Conservation (phyloP, 2,888 invertebrate genomes). For the Allacma fusca region DNA sequence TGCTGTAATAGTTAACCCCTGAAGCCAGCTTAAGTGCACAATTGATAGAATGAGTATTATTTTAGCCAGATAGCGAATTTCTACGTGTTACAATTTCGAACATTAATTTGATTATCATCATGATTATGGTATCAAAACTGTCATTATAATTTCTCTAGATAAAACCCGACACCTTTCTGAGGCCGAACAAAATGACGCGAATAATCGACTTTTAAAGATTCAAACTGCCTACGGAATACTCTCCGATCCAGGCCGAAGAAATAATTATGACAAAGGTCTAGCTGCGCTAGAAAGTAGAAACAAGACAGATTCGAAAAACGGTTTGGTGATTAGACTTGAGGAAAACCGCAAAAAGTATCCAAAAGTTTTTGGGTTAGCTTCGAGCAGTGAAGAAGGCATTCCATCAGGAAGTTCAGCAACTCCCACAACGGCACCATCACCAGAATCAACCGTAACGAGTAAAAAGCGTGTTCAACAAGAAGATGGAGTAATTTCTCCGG, state of each 20-base stretch:
- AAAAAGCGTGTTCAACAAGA: too few relatives aligned
- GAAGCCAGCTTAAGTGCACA: too few relatives aligned
- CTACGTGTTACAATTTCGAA: too few relatives aligned
- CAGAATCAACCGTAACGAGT: neutral
- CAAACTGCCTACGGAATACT: neutral
- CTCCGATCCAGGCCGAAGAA: neutral
- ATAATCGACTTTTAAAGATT: neutral
- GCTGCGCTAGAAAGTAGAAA: neutral
- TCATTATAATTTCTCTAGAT: neutral
- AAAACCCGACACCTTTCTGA: neutral
- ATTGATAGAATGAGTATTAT: too few relatives aligned
- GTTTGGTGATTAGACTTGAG: neutral
- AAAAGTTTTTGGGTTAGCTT: neutral
- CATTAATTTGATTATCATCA: too few relatives aligned
- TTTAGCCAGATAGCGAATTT: too few relatives aligned
- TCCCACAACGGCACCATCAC: neutral
- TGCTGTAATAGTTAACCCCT: neutral
- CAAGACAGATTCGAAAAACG: neutral
- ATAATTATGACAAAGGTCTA: neutral
- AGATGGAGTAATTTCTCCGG: too few relatives aligned
- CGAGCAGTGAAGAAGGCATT: neutral
- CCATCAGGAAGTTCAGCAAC: neutral
- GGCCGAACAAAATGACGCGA: neutral
- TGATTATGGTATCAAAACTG: too few relatives aligned
- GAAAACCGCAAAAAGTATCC: constrained; percentile 1